Percentiles rank a stretch among this genome's conserved stretches.
Conservation (phyloP, 2,113 vertebrate genomes). For the Sula dactylatra region DNA sequence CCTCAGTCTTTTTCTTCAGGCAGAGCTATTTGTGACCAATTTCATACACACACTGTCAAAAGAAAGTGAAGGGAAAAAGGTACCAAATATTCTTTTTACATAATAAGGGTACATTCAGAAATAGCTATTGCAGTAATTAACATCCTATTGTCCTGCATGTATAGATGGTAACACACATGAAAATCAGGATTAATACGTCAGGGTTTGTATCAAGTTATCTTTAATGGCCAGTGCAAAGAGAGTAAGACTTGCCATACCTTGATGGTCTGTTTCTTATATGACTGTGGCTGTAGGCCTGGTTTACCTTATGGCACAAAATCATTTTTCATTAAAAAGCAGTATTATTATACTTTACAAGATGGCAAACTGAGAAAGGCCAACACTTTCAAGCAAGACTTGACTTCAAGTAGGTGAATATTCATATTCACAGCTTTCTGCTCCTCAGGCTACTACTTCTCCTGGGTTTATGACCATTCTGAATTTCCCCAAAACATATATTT, state of each 20-base stretch:
- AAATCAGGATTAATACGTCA: background rate
- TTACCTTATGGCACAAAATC: background rate
- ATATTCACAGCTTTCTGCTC: background rate
- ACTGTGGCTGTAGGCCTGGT: background rate
- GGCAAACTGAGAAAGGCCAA: background rate
- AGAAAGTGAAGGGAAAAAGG: background rate
- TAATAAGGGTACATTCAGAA: background rate
- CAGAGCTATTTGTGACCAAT: background rate
- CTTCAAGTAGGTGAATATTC: background rate
- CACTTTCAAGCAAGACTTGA: background rate
- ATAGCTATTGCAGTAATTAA: background rate
- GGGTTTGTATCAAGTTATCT: background rate
- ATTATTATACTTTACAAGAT: background rate
- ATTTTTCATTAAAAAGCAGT: background rate
- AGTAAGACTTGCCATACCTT: background rate
- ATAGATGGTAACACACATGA: background rate
- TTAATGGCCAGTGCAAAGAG: background rate
- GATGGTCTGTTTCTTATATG: background rate
- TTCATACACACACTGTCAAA: background rate
- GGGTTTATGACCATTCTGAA: background rate
- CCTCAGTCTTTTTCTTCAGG: background rate
- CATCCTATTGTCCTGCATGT: background rate
- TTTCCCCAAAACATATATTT: background rate
- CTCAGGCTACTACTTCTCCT: background rate
- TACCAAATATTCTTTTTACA: background rate